Base-by-base conservation (phyloP, 2,888 invertebrate species). In the Diaperis boleti region DNA sequence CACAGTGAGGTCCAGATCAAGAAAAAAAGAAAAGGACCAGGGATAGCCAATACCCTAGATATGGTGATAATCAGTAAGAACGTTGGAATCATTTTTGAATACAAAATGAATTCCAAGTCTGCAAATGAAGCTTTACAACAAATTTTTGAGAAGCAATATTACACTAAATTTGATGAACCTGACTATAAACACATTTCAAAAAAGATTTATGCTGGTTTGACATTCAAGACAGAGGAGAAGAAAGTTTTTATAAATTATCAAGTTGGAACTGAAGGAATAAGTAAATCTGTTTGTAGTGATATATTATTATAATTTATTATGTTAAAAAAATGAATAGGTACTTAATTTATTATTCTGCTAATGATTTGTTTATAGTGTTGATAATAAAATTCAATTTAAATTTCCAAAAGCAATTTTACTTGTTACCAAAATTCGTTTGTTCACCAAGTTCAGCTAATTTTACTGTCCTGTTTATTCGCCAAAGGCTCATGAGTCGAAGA, bases 161-260 rank as follows among this genome's bases (percentile, higher is more conserved):
- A 54, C 15, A 54, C 54, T 54, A 54, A 54, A 54, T 54, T 54
- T 13, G 54, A 54, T 54, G 54, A 54, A 54, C 52, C 52, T 52
- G 52, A 52, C 37, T 52, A 52, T 52, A 17, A n/a, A 52, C 52
- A 52, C 26, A 39, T 52, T 52, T 52, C 52, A 11, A 50, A 50
- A 50, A 50, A 50, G 13, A 50, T 50, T 50, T 35, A 35, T 14
- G 50, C 50, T 18, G 50, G 14, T 50, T 50, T 50, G 50, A 14
- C 50, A 50, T 50, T 37, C 13, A 22, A 50, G n/a, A 50, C 20
- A 37, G 11, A 37, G 5, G 50, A 33, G 50, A 50, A 50, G 50
- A 50, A 13, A 35, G 50, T 50, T 18, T 50, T 10, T 50, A 50
- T 50, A 50, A 50, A 18, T 35, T 50, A 50, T 50, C 50, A 50